Evolutionary conservation across 2,888 invertebrate species (phyloP), one percentile per base, ranked within the genome.

Genomic region (Mylabris sibirica): DNA sequence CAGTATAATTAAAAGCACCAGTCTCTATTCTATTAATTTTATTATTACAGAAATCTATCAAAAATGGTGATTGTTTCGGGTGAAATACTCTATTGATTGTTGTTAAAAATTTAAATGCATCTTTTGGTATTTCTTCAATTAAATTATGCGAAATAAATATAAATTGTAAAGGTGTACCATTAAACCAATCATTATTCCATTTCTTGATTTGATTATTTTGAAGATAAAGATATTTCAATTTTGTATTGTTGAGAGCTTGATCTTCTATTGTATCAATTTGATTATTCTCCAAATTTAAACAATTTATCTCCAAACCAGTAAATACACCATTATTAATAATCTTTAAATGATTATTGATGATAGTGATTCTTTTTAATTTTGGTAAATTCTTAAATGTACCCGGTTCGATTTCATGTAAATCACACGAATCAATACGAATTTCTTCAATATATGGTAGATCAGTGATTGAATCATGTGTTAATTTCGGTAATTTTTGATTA

Each of bases 111-210:
- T 34, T 68, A 61, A 80, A 80, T 5, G 78, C 77, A 5, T 68
- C 38, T 2, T 63, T 68, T 9, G 76, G 78, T 49, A 80, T 61
- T 6, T 61, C 34, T 8, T 62, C 53, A 2, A 79, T 38, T 14
- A 63, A 65, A 63, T 60, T 60, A 20, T 38, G 3, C 1, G 5
- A 4, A 3, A 60, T 20, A 2, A 35, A 60, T 2, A 60, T 22
- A 2, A 30, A 11, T 11, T 22, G 1, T 12, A 69, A 69, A 0
- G 80, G 78, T 59, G 74, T 73, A 30, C 75, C 68, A 38, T 63
- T 38, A 59, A 80, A 79, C 79, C 78, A 80, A n/a, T 75, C 72
- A 9, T 69, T 44, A 63, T 76, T 73, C 78, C 77, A 77, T 20
- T n/a, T 61, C 9, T 68, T 34, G 11, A 79, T 44, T 59, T 72